Evolutionary conservation across 2,113 vertebrate species (phyloP), one percentile per base, ranked within the genome.

Genomic region (Microtus ochrogaster): DNA sequence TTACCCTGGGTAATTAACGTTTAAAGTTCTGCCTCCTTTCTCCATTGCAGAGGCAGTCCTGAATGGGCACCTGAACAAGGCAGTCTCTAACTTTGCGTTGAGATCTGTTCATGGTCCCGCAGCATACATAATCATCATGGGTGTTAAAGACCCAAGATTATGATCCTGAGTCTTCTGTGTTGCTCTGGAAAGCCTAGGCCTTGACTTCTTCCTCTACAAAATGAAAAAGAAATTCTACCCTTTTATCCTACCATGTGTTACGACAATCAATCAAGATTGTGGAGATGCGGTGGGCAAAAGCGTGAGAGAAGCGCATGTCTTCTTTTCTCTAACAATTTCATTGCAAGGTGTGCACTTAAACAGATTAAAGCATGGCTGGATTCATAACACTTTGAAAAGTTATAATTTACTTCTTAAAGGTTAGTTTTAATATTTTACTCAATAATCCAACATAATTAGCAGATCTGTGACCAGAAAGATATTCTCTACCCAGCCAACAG

Each of bases 361-460:
- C 73, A 77, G 30, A 93, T 77, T 90, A 63, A 13, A 89, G 73
- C 5, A 92, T 41, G 1, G 2, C 33, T 61, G 28, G 17, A n/a
- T 44, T 92, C 28, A 3, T 68, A 70, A 30, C n/a, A 78, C 66
- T 81, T 95, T 96, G 21, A 36, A 94, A 92, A 72, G n/a, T 90
- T 55, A 6, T 82, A 65, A 14, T 33, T 90, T 86, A 82, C 47
- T 95, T 89, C 19, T 58, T 65, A 8, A 41, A 87, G 82, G 17
- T 77, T 93, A 41, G 79, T 63, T 63, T 74, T 77, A 87, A 63
- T 90, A 44, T 44, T 79, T 94, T 66, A 90, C 47, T 39, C n/a
- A 91, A 12, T 61, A 78, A 78, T 52, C 21, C 86, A 86, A 89
- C 26, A n/a, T 70, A 81, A 58, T 44, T 83, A 94, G 77, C 21